Base-by-base conservation (phyloP, 23 tunicate species). In the Botrylloides violaceus region DNA sequence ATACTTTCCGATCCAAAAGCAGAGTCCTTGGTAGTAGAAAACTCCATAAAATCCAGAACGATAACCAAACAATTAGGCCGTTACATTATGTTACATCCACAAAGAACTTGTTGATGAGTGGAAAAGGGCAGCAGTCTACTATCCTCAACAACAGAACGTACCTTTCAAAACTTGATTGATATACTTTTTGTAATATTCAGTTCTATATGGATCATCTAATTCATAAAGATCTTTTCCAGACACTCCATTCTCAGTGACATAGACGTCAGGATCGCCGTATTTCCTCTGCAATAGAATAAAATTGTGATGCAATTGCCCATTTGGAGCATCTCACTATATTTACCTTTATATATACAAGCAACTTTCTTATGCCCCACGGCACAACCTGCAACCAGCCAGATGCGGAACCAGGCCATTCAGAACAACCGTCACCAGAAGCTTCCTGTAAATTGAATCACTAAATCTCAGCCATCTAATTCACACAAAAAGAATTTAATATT, bases 231-330 rank as follows among this genome's bases (percentile, higher is more conserved):
- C 77, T 53, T 83, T 75, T 32, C 66, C 97, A 64, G 95, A 87
- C 27, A 95, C 61, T 29, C 99, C 99, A 70, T 87, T 95, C 65
- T 95, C 99, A 39, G 99, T 95, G 80, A 95, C 84, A 34, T 87
- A 95, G 58, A 95, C 79, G 25, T 84, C 82, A 20, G 96, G 96
- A 58, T 95, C 86, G 30, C 75, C 73, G 34, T 82, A 95, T 27
- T 39, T 82, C 58, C 99, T 60, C 61, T 72, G 39, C 30, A 71
- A 47, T 66, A 66, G 19, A 29, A 19, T 56, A 33, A 33, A 18
- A 66, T 66, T 31, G 53, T 43, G 53, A 43, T 43, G 15, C 53
- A 15, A 43, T 43, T 43, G 53, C 15, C 15, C 9, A 43, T 43
- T 7, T 43, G 15, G 12, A 43, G 15, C 15, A 15, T 43, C 15